Base-by-base conservation (phyloP, 2,888 invertebrate genomes). In the Harpalus rufipes region DNA sequence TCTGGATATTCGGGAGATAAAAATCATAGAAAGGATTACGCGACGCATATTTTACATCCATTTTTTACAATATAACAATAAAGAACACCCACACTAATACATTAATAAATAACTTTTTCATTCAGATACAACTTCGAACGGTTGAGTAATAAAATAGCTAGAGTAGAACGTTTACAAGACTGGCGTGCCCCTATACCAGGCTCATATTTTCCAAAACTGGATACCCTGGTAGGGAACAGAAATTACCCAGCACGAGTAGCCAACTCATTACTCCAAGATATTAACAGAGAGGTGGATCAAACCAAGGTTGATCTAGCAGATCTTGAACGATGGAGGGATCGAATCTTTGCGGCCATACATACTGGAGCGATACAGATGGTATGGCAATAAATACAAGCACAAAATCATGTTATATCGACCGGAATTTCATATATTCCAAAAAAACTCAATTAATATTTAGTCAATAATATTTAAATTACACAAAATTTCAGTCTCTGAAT, bases 121-220 rank as follows among this genome's bases (percentile, higher is more conserved):
- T 56, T 2, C 90, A 95, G 96, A 87, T 97, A 96, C 91, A 96
- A 96, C 89, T 90, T 92, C 86, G 97, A 96, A 89, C 94, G 97
- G 3, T 90, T 96, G 86, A 95, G 95, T 89, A 96, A 96, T 90
- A 93, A 92, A 4, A 89, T 97, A 88, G 89, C 92, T 0, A 93
- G 95, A 0, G 94, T 95, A 1, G 91, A 91, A 32, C 93, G 95
- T 0, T 93, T 93, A 87, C 93, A 92, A 87, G 93, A 96, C 89
- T 93, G 95, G 90, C 92, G 94, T 0, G 93, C 93, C 2, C 94
- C 96, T 12, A 95, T 97, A 87, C 90, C 90, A 0, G 96, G 97
- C 89, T 97, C 94, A 0, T 97, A 97, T 90, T 97, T 96, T 92
- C 95, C 96, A 4, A 97, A 97, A 91, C 91, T 97, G 89, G 96